Evolutionary conservation across 2,888 invertebrate genomes (phyloP).

Genomic region (Heliconius ismenius): DNA sequence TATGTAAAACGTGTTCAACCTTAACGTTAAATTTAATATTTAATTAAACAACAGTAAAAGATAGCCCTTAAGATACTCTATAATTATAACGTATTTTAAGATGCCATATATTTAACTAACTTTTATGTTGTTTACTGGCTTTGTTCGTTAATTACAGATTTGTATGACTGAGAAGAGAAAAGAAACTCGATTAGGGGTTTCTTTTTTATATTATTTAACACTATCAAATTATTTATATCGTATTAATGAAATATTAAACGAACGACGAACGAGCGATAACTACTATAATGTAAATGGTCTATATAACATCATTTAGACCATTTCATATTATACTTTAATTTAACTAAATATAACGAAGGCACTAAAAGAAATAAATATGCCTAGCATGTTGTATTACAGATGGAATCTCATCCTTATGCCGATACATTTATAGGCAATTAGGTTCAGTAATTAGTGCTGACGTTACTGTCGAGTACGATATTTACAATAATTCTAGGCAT

Average conservation of each 20-base stretch:
- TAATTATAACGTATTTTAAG: too few relatives aligned
- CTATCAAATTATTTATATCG: too few relatives aligned
- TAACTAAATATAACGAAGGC: constrained; percentile 48
- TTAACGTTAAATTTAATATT: too few relatives aligned
- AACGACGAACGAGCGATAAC: not conserved
- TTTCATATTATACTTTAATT: not conserved
- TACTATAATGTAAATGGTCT: not conserved
- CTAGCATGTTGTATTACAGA: constrained; percentile 42
- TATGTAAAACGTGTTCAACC: not conserved
- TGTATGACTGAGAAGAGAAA: not conserved
- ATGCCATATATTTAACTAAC: too few relatives aligned
- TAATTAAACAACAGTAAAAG: too few relatives aligned
- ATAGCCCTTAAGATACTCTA: too few relatives aligned
- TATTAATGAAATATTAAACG: too few relatives aligned
- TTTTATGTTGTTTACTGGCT: not conserved
- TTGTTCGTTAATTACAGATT: not conserved
- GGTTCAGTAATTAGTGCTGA: constrained; percentile 43
- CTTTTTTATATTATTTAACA: too few relatives aligned
- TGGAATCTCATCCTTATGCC: constrained; percentile 34
- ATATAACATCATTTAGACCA: too few relatives aligned
- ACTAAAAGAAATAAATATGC: constrained; percentile 42
- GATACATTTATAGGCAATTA: constrained; percentile 48
- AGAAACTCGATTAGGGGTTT: too few relatives aligned
- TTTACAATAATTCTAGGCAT: constrained; percentile 21
- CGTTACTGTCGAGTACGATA: constrained; percentile 7